These are phyloP conservation scores for Craniophora ligustri DNA, from an alignment of 2,888 invertebrate genomes.

Conservation along the genomic window DNA sequence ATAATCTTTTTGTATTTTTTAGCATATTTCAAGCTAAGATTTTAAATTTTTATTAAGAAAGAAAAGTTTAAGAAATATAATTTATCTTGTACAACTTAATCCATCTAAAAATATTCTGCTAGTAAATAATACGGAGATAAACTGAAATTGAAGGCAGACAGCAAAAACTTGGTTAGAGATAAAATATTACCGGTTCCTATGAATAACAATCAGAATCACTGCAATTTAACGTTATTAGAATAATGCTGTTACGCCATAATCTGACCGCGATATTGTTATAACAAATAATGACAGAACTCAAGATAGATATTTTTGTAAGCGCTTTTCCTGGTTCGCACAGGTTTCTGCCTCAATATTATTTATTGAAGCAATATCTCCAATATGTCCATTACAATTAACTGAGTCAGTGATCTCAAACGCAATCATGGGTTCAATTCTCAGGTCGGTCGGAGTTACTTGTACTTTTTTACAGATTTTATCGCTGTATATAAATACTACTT, in stretches of 20 bases:
- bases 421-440: no score
- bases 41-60: not conserved
- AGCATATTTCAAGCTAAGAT: no score
- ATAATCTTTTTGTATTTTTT: no score
- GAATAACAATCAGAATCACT: constrained; percentile 8
- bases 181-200: constrained; percentile 6
- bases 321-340: constrained; percentile 10
- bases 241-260: constrained; percentile 11
- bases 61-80: not conserved
- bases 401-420: no score
- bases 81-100: not conserved
- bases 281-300: constrained; percentile 21
- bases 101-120: constrained; percentile 1
- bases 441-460: no score
- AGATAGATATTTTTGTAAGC: constrained; percentile 9
- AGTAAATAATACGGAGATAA: constrained; percentile 9
- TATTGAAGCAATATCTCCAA: not conserved
- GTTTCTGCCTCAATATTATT: not conserved
- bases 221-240: constrained; percentile 18
- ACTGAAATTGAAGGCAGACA: not conserved
- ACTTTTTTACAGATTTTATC: no score
- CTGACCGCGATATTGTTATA: constrained; percentile 31
- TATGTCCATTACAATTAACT: not conserved
- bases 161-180: constrained; percentile 4
- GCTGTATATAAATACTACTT: no score